Conservation (phyloP, 2,797 vertebrate genomes). For the Syngnathus rostellatus region DNA sequence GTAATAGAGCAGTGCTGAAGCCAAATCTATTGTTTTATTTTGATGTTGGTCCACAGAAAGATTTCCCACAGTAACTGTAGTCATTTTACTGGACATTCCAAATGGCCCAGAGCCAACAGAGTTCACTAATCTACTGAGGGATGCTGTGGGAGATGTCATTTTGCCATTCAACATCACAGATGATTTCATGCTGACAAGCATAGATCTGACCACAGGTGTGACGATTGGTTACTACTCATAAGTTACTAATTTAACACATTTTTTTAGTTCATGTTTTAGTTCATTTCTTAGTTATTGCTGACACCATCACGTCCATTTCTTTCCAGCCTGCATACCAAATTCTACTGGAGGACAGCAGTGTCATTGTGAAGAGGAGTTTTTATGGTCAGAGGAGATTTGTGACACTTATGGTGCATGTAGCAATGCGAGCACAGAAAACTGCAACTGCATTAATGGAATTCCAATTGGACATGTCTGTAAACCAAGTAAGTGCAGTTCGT, state of each 20-base stretch:
- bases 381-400: not conserved
- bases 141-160: not conserved
- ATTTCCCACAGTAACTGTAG: not conserved
- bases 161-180: not conserved
- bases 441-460: conserved; percentile 2
- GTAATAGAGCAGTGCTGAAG: not conserved
- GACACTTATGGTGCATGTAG: not conserved
- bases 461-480: conserved; percentile 2
- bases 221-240: not conserved
- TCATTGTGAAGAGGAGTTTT: not conserved
- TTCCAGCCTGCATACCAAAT: not conserved
- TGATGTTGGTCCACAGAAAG: not conserved
- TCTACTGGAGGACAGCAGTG: not conserved
- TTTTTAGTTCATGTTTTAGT: not conserved
- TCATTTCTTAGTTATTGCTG: not conserved
- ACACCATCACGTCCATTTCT: not conserved
- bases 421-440: not conserved
- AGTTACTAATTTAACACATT: not conserved
- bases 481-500: not conserved
- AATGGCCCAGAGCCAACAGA: not conserved
- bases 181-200: not conserved
- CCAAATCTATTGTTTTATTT: not conserved
- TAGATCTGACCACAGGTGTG: conserved; percentile 4
- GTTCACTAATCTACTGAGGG: not conserved
- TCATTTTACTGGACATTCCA: not conserved